Base-by-base conservation (phyloP, 1,140 invertebrate species). In the Glomeris maerens region DNA sequence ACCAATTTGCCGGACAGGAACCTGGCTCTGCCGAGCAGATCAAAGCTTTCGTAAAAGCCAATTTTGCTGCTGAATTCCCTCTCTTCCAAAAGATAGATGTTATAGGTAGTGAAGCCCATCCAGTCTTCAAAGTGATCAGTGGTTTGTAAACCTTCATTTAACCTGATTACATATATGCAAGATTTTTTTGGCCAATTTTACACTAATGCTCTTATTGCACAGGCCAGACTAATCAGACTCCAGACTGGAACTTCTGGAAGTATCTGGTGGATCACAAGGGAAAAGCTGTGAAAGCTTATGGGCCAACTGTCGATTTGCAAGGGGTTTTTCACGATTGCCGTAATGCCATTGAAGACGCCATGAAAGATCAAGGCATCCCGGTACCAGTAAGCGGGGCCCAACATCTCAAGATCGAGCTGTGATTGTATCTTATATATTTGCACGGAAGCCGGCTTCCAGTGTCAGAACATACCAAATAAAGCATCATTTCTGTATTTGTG, bases 1-100 rank as follows among this genome's bases (percentile, higher is more conserved):
- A 77, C 57, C 73, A 77, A 56, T 77, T 77, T 67, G 72, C 71
- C 20, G 60, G 61, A 21, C 75, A 77, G 60, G 70, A 72, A 57
- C 69, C 70, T 3, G 61, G 57, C 13, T 59, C 64, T 38, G 61
- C 66, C 23, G 54, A 59, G 29, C 64, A 67, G 29, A 71, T 72
- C 23, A 59, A 69, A 50, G 60, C 68, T 28, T 69, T 68, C 54
- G 57, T 66, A 2, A 58, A 59, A 21, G 48, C 48, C 14, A 61
- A 71, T 27, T 69, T 65, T 45, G 61, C 60, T 22, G 66, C 67
- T 4, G 62, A 68, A 49, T 72, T 71, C 55, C 65, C 69, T 17
- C 52, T 72, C 29, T 71, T 68, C 50, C 55, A 59, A 44, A 78
- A 78, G 61, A 70, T 77, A 45, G 62, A 75, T 58, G 74, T 78